Evolutionary conservation across 1,140 invertebrate genomes (phyloP).

Genomic region (Tetraneura akinire): DNA sequence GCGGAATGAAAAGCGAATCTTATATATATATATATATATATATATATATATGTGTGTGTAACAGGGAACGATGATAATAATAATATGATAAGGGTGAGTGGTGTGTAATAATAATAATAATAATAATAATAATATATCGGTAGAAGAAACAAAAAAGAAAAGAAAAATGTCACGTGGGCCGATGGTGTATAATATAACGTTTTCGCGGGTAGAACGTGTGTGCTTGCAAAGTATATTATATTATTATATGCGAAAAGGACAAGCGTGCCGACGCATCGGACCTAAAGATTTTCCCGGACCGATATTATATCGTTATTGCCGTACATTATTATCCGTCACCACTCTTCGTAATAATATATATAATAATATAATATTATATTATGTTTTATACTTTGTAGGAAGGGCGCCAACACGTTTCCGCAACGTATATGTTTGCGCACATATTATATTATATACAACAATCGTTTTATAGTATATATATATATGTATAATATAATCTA

Average conservation of each 20-base stretch:
- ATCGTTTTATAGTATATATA: too few species aligned
- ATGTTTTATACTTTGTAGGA: not conserved
- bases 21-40: not conserved
- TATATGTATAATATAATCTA: not conserved
- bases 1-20: conserved; percentile 27
- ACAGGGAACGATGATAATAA: not conserved
- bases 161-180: conserved; percentile 37
- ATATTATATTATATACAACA: too few species aligned
- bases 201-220: not conserved
- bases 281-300: conserved; percentile 45
- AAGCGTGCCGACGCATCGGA: conserved; percentile 46
- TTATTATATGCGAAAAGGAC: conserved; percentile 7
- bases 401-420: not conserved
- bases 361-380: not conserved
- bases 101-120: conserved; percentile 20
- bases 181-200: not conserved
- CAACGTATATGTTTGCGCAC: too few species aligned
- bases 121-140: not conserved
- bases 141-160: not conserved
- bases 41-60: too few species aligned
- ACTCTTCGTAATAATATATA: not conserved
- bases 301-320: conserved; percentile 29
- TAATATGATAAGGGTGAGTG: not conserved
- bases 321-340: conserved; percentile 6
- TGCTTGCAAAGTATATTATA: not conserved